phyloP scores from a whole-genome alignment of 1,140 invertebrate species.

The Drosophila takahashii region DNA sequence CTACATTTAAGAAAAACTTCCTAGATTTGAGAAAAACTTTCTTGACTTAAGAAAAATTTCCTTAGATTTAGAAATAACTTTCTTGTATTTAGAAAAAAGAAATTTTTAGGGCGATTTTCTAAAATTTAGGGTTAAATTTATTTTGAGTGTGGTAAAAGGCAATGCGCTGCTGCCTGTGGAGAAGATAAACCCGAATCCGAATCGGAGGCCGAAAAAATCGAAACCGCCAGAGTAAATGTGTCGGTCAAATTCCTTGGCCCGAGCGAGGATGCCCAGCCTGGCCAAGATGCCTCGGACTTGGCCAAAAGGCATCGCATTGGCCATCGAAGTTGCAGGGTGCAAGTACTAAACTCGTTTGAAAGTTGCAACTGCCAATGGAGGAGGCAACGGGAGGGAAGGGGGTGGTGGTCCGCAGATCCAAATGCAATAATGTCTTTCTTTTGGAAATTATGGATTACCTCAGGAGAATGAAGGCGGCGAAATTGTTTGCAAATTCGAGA shows the following conservation, averaged over 20 bases:
- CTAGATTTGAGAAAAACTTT: too few relatives aligned
- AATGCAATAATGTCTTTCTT: slow-evolving; percentile 46
- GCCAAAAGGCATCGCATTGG: slow-evolving; percentile 35
- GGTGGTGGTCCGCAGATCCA: slow-evolving; percentile 8
- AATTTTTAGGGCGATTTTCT: too few relatives aligned
- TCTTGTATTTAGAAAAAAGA: too few relatives aligned
- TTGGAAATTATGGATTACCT: slow-evolving; percentile 66
- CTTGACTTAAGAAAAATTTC: too few relatives aligned
- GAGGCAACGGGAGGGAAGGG: not conserved
- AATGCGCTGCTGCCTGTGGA: slow-evolving; percentile 36
- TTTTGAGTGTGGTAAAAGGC: slow-evolving; percentile 57
- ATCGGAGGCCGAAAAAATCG: slow-evolving; percentile 26
- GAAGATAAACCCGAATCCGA: slow-evolving; percentile 30
- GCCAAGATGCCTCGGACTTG: slow-evolving; percentile 43
- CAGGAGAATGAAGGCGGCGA: slow-evolving; percentile 41
- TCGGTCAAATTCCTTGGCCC: slow-evolving; percentile 65
- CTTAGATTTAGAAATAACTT: too few relatives aligned
- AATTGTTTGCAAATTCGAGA: slow-evolving; percentile 29
- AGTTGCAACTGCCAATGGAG: slow-evolving; percentile 64
- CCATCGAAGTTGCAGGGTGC: slow-evolving; percentile 18
- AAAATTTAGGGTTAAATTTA: too few relatives aligned
- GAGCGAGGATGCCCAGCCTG: slow-evolving; percentile 34
- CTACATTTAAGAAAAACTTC: too few relatives aligned
- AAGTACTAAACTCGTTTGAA: slow-evolving; percentile 76
- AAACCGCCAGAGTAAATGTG: slow-evolving; percentile 53